These are phyloP conservation scores for Callimico goeldii DNA, from an alignment of 2,797 vertebrate species.

Conservation along the genomic window DNA sequence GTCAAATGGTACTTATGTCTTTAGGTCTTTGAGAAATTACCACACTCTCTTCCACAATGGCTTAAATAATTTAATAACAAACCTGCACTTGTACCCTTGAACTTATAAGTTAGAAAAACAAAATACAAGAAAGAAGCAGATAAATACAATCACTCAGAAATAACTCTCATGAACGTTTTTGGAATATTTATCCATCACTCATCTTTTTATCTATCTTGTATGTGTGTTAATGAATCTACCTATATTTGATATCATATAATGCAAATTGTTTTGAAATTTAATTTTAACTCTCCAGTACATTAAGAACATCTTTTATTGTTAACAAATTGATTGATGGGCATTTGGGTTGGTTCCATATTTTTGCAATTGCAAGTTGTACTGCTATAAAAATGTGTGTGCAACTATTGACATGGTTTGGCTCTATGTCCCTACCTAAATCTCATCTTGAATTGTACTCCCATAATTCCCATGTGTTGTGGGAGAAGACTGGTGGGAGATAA, in stretches of 20 bases:
- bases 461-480: no score
- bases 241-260: background rate
- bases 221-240: background rate
- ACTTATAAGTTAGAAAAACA: background rate
- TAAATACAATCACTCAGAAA: background rate
- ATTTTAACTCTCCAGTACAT: background rate
- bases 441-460: no score
- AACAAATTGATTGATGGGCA: background rate
- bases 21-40: background rate
- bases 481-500: no score
- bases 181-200: background rate
- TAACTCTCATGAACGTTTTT: background rate
- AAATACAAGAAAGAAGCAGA: background rate
- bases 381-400: no score
- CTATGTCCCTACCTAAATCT: no score
- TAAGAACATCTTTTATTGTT: background rate
- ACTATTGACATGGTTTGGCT: no score
- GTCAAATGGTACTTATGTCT: background rate
- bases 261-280: background rate
- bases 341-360: no score
- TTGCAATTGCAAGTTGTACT: no score
- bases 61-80: background rate
- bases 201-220: background rate
- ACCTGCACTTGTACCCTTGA: background rate
- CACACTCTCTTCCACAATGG: background rate